phyloP scores from a whole-genome alignment of 2,113 vertebrate species.

The Dasyprocta punctata region DNA sequence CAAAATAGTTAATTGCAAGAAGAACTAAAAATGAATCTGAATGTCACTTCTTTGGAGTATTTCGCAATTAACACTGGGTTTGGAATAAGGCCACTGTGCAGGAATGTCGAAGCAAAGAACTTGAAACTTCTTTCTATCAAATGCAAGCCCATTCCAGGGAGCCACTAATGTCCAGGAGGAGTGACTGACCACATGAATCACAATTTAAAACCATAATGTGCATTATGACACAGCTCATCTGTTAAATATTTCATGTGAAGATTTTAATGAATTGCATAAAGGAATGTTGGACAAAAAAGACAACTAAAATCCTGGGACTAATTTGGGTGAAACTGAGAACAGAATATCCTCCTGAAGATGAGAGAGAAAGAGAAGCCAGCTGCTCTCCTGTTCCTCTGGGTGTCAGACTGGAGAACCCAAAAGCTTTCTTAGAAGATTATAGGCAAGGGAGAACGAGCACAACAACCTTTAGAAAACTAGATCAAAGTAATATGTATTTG shows the following conservation, averaged over 20 bases:
- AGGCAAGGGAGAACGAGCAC: neutral
- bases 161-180: conserved; percentile 53
- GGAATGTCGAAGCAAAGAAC: conserved; percentile 37
- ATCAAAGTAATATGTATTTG: conserved; percentile 67
- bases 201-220: conserved; percentile 68
- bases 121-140: conserved; percentile 58
- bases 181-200: conserved; percentile 79
- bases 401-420: conserved; percentile 52
- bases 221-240: conserved; percentile 79
- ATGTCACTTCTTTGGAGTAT: conserved; percentile 46
- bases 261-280: conserved; percentile 80
- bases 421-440: conserved; percentile 61
- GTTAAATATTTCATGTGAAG: conserved; percentile 80
- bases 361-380: conserved; percentile 58
- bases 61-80: neutral
- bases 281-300: conserved; percentile 78
- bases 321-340: conserved; percentile 79
- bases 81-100: conserved; percentile 39
- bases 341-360: conserved; percentile 50
- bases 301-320: conserved; percentile 77
- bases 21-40: conserved; percentile 68
- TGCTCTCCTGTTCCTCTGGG: conserved; percentile 35
- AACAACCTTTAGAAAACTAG: conserved; percentile 48
- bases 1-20: conserved; percentile 69
- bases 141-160: neutral